Conservation (phyloP, 2,888 invertebrate species). For the Drosophila paramelanica region DNA sequence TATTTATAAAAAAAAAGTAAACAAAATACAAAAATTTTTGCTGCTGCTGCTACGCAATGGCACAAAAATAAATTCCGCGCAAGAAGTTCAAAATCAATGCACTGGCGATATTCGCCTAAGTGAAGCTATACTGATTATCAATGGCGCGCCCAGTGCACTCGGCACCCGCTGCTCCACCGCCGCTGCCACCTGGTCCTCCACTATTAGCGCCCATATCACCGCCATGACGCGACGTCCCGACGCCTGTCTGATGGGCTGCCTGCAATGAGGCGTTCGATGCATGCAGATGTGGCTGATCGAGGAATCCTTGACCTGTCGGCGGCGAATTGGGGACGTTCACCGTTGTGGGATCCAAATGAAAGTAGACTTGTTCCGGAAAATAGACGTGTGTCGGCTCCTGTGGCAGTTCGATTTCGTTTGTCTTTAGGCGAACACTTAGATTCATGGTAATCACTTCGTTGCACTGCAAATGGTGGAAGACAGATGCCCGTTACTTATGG, state of each 20-base stretch:
- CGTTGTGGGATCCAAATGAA: conserved; percentile 75
- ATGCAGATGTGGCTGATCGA: conserved; percentile 71
- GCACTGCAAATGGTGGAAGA: conserved; percentile 81
- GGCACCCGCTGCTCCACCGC: conserved; percentile 34
- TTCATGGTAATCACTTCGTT: conserved; percentile 85
- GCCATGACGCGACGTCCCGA: conserved; percentile 42
- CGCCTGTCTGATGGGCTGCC: conserved; percentile 41
- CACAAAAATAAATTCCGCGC: conserved; percentile 73
- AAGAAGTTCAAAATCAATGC: conserved; percentile 53
- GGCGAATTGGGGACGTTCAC: conserved; percentile 64
- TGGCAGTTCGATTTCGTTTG: conserved; percentile 85
- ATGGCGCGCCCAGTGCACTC: conserved; percentile 87
- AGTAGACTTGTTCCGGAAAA: conserved; percentile 77
- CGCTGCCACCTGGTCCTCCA: conserved; percentile 11
- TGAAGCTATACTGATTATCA: conserved; percentile 93
- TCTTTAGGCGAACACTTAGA: conserved; percentile 85
- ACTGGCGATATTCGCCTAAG: conserved; percentile 82
- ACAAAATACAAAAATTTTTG: conserved; percentile 54
- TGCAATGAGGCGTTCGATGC: conserved; percentile 81
- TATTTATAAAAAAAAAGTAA: conserved; percentile 16
- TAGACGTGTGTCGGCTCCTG: conserved; percentile 75
- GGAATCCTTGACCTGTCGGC: conserved; percentile 57
- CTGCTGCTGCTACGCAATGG: conserved; percentile 60
- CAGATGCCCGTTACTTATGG: conserved; percentile 24
- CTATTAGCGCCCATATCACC: conserved; percentile 26